A percentile compares a stretch with the other conserved stretches of the same genome.
These are phyloP conservation scores for Polyploca ridens DNA, from an alignment of 2,888 invertebrate genomes.

Conservation along the genomic window DNA sequence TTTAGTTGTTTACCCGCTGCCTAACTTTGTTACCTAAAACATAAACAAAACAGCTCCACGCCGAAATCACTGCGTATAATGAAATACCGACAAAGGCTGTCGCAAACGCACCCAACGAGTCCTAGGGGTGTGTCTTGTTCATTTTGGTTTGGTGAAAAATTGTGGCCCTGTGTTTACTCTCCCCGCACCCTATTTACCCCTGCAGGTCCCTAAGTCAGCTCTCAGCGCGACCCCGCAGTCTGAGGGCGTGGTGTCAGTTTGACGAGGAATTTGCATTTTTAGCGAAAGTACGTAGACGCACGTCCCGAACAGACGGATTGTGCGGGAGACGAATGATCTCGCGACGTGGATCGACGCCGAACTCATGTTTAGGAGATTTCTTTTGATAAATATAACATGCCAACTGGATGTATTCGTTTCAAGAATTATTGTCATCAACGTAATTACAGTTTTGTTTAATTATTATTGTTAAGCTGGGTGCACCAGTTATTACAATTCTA, in stretches of 20 bases:
- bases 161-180: conserved; percentile 46
- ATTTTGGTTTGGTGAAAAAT: conserved; percentile 80
- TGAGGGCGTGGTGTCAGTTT: conserved; percentile 76
- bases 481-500: too few relatives aligned
- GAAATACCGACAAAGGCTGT: conserved; percentile 58
- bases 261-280: conserved; percentile 80
- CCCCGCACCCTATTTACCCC: conserved; percentile 47
- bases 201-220: conserved; percentile 60
- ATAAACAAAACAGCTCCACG: conserved; percentile 28
- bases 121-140: conserved; percentile 73
- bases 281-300: conserved; percentile 77
- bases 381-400: conserved; percentile 26
- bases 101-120: conserved; percentile 54
- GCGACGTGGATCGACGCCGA: conserved; percentile 53
- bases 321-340: conserved; percentile 73
- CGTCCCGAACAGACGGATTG: conserved; percentile 76
- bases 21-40: background rate
- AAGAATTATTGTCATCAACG: background rate
- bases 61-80: conserved; percentile 55
- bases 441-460: background rate
- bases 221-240: conserved; percentile 42
- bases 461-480: background rate
- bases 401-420: background rate
- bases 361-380: conserved; percentile 42
- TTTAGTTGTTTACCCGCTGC: background rate